Evolutionary conservation across 2,113 vertebrate genomes (phyloP), one percentile per base, ranked within the genome.

Genomic region (Ellobius talpinus): DNA sequence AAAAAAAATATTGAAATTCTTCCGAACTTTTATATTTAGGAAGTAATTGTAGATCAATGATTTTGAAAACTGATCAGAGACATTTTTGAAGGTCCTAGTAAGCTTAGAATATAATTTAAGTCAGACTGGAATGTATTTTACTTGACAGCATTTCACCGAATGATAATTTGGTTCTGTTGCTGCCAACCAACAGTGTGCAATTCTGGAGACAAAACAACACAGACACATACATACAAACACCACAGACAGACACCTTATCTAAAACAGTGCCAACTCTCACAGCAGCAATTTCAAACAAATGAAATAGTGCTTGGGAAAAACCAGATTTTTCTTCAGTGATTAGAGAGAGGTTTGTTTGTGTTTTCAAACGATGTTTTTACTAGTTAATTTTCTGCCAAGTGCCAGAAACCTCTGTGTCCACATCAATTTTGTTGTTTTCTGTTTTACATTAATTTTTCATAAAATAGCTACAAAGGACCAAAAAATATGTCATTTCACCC

Each of bases 131-230:
- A 97, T 42, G 82, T 19, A 96, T 73, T 95, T 90, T 70, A 93
- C 50, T 85, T 94, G 89, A 87, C 63, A 73, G 31, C 0, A 61
- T 94, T 98, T 97, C 33, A 88, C 42, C 92, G 29, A 90, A 89
- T 65, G 45, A 95, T 96, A 73, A 93, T 79, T 91, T 86, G 66
- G 4, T 39, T 87, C 31, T 73, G 8, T 87, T 39, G 47, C 58
- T 93, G 52, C 61, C 95, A 86, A 52, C 72, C 33, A 91, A 84
- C 63, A 79, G 2, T 74, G 45, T 92, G 45, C 74, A 70, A 55
- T 88, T 93, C 50, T 82, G 47, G 61, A 97, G 78, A 89, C 14
- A 79, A 89, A 96, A 90, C 17, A 93, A 87, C 10, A 55, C 61
- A 78, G 45, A 77, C 13, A 87, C 36, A 92, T 7, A 65, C 8